Conservation (phyloP, 1,140 invertebrate species). For the Diorhabda carinulata region DNA sequence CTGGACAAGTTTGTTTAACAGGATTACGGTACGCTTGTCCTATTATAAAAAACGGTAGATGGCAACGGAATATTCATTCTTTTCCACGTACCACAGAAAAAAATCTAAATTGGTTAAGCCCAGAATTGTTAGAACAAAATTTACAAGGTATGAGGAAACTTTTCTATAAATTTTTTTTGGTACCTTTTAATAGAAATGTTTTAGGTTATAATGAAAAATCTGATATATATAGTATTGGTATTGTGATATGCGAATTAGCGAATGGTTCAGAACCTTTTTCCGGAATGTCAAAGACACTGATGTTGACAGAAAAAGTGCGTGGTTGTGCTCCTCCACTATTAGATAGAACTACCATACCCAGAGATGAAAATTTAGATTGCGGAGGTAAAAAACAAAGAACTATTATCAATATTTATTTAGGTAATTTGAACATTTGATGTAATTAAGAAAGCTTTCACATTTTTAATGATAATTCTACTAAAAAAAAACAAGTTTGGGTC, state of each 20-base stretch:
- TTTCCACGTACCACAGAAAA: constrained; percentile 66
- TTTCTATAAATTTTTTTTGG: not conserved
- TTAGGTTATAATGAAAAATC: constrained; percentile 83
- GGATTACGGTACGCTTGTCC: constrained; percentile 75
- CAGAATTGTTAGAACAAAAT: constrained; percentile 89
- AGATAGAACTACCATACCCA: constrained; percentile 69
- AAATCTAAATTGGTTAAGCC: constrained; percentile 83
- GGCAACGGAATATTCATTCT: constrained; percentile 65
- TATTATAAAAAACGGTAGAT: constrained; percentile 66
- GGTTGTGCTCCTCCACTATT: constrained; percentile 73
- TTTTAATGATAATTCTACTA: too few relatives aligned
- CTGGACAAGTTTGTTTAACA: constrained; percentile 66
- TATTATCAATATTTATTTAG: constrained; percentile 4
- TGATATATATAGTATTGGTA: constrained; percentile 87
- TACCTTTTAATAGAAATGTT: constrained; percentile 16
- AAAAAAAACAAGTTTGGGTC: not conserved
- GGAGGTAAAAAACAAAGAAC: constrained; percentile 41
- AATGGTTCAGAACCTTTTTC: constrained; percentile 85
- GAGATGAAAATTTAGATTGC: constrained; percentile 53
- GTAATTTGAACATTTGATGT: not conserved
- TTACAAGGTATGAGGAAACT: constrained; percentile 49
- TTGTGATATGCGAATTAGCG: constrained; percentile 82
- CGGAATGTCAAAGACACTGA: constrained; percentile 76
- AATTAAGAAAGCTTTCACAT: too few relatives aligned
- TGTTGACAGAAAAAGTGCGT: constrained; percentile 85